Percentiles rank a stretch among this genome's conserved stretches.
Evolutionary conservation across 1,140 invertebrate species (phyloP).

Genomic region (Polypedilum vanderplanki): DNA sequence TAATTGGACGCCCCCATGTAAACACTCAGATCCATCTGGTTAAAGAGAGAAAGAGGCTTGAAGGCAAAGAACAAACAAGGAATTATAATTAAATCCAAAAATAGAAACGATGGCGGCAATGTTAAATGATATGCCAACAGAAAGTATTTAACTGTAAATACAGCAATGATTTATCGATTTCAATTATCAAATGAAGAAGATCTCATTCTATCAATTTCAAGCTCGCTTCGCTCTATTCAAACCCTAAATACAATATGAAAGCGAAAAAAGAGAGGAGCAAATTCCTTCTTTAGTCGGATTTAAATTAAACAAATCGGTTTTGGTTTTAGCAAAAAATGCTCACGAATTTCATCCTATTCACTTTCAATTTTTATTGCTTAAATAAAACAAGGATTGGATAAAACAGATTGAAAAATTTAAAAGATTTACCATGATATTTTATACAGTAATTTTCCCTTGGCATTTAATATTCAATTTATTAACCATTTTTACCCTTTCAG

Average conservation of each 20-base stretch:
- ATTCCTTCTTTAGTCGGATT: not conserved
- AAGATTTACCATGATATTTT: too few species aligned
- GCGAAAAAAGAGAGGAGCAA: too few species aligned
- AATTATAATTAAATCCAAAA: slow-evolving; percentile 15
- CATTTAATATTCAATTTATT: too few species aligned
- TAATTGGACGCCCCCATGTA: too few species aligned
- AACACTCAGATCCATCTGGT: too few species aligned
- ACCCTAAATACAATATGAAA: not conserved
- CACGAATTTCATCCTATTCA: not conserved
- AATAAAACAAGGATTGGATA: too few species aligned
- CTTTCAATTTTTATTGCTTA: too few species aligned
- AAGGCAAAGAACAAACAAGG: not conserved
- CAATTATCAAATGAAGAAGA: slow-evolving; percentile 19
- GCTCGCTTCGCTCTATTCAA: not conserved
- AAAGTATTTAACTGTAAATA: not conserved
- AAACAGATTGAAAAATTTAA: too few species aligned
- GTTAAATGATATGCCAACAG: slow-evolving; percentile 12
- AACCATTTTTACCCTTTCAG: not conserved
- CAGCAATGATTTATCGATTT: slow-evolving; percentile 6
- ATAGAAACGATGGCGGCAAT: too few species aligned
- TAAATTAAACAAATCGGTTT: slow-evolving; percentile 30
- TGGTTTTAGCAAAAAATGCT: slow-evolving; percentile 2
- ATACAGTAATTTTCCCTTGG: too few species aligned
- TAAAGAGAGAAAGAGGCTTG: too few species aligned
- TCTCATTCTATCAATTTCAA: not conserved